Evolutionary conservation across 2,113 vertebrate species (phyloP).

Genomic region (Paralichthys olivaceus): DNA sequence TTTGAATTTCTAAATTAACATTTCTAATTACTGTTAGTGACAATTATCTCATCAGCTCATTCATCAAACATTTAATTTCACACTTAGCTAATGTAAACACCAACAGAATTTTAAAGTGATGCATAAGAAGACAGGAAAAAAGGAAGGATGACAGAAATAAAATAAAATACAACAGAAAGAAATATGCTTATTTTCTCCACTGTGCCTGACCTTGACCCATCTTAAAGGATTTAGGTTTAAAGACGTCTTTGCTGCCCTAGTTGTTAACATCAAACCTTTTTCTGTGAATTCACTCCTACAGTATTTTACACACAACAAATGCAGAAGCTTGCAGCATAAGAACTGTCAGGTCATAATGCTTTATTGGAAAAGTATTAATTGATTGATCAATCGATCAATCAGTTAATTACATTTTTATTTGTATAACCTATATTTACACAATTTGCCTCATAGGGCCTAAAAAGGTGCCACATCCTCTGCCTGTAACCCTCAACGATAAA

Average conservation of each 20-base stretch:
- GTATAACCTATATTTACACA: too few relatives aligned
- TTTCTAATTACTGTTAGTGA: constrained; percentile 39
- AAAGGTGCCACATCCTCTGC: too few relatives aligned
- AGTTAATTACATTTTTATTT: too few relatives aligned
- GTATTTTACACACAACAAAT: too few relatives aligned
- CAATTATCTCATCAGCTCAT: neutral
- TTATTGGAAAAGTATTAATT: too few relatives aligned
- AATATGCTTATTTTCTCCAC: neutral
- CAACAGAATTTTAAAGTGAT: neutral
- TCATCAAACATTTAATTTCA: neutral
- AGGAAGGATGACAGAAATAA: neutral
- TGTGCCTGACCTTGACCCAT: neutral
- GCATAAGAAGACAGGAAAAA: neutral
- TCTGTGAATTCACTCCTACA: too few relatives aligned
- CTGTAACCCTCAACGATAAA: too few relatives aligned
- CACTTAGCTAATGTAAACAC: neutral
- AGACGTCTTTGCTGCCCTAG: neutral
- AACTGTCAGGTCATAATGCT: too few relatives aligned
- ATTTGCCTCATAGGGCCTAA: too few relatives aligned
- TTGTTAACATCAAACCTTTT: too few relatives aligned
- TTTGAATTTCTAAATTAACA: constrained; percentile 10
- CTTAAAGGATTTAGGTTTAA: neutral
- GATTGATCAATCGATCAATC: too few relatives aligned
- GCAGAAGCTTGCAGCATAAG: too few relatives aligned
- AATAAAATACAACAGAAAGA: neutral